Percentiles rank a stretch among this genome's conserved stretches.
These are phyloP conservation scores for Gymnobelideus leadbeateri DNA, from an alignment of 2,113 vertebrate genomes.

Conservation along the genomic window DNA sequence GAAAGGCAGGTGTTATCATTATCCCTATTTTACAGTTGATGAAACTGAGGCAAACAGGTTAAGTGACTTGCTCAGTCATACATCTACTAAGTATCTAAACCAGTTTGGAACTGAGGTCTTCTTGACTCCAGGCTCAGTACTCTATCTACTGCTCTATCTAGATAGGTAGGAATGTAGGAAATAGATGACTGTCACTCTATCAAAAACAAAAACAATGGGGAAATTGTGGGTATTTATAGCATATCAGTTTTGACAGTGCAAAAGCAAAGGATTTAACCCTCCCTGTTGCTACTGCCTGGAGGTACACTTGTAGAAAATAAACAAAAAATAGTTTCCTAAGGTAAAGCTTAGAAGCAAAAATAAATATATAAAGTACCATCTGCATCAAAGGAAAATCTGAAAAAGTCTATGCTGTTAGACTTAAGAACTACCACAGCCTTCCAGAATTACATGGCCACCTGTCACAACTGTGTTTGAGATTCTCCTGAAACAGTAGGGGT, in stretches of 20 bases:
- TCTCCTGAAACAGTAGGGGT: constrained; percentile 68
- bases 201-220: background rate
- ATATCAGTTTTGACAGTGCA: constrained; percentile 72
- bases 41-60: background rate
- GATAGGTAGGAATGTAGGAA: constrained; percentile 32
- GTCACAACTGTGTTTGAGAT: constrained; percentile 72
- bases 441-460: constrained; percentile 73
- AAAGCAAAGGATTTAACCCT: constrained; percentile 76
- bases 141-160: background rate
- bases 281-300: constrained; percentile 72
- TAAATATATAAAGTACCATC: constrained; percentile 70
- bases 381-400: constrained; percentile 73
- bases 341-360: constrained; percentile 75
- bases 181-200: constrained; percentile 45
- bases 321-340: constrained; percentile 77
- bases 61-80: background rate
- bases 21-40: background rate
- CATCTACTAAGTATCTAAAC: background rate
- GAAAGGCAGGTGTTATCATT: background rate
- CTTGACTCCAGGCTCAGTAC: background rate
- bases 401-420: constrained; percentile 62
- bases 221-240: constrained; percentile 57
- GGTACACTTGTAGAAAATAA: constrained; percentile 75
- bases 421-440: constrained; percentile 65
- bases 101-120: background rate